These are phyloP conservation scores for Penelope pileata DNA, from an alignment of 2,113 vertebrate species.

Conservation along the genomic window DNA sequence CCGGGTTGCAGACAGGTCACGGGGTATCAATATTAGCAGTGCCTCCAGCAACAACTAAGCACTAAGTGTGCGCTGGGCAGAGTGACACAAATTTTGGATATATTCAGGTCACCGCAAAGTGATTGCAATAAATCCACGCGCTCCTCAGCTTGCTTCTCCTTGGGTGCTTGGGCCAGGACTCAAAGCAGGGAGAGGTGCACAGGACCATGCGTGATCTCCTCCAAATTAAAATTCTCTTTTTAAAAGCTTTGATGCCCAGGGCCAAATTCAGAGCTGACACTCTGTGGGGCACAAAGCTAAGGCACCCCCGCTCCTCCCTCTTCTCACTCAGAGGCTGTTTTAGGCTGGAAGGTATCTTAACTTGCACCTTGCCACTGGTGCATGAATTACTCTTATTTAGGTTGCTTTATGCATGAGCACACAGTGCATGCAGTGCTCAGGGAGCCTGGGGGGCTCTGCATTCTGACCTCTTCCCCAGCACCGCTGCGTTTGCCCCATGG, in stretches of 20 bases:
- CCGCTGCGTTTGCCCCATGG: neutral
- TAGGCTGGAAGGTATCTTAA: slow-evolving; percentile 17
- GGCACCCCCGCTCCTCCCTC: neutral
- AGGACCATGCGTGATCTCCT: neutral
- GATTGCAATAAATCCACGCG: neutral
- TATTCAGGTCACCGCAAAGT: neutral
- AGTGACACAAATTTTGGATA: neutral
- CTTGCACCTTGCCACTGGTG: slow-evolving; percentile 8
- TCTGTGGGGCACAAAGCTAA: neutral
- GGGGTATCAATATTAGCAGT: neutral
- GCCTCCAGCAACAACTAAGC: neutral
- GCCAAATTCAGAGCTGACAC: neutral
- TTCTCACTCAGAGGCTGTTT: neutral
- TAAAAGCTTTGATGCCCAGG: slow-evolving; percentile 35
- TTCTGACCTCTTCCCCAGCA: neutral
- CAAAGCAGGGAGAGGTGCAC: neutral
- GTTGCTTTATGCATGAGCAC: slow-evolving; percentile 25
- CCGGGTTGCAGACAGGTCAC: neutral
- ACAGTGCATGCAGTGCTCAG: neutral
- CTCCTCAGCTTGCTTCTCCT: neutral
- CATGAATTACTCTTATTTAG: slow-evolving; percentile 51
- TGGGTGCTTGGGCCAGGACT: neutral
- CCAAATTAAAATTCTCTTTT: neutral
- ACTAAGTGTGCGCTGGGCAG: neutral
- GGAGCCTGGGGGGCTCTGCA: neutral